phyloP scores from a whole-genome alignment of 2,888 invertebrate genomes.

The Nomada fucata region DNA sequence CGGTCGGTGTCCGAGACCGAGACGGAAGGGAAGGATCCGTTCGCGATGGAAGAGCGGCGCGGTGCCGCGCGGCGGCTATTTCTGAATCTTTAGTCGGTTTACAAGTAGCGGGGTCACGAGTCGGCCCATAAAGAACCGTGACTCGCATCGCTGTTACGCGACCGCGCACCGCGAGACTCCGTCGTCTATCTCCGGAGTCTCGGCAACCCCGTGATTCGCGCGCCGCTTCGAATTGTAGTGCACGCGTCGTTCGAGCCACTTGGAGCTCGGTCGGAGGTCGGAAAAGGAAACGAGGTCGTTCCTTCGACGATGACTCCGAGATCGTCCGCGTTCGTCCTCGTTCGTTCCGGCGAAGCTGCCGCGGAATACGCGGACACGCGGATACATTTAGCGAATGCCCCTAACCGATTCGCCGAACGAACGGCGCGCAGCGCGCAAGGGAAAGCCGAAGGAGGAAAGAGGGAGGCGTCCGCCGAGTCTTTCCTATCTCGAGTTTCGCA shows the following conservation, averaged over 20 bases:
- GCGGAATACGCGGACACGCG: no score
- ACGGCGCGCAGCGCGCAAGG: not conserved
- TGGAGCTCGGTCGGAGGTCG: no score
- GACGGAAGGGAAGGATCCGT: constrained; percentile 11
- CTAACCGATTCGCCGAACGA: constrained; percentile 2
- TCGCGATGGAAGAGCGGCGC: constrained; percentile 4
- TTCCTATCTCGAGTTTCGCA: constrained; percentile 72
- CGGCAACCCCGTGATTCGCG: constrained; percentile 64
- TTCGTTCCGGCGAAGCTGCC: no score
- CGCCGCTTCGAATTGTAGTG: no score
- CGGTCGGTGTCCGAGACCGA: constrained; percentile 46
- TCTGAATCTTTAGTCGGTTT: constrained; percentile 83
- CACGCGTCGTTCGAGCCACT: constrained; percentile 17
- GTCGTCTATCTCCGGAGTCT: constrained; percentile 77
- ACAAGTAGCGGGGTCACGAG: constrained; percentile 83
- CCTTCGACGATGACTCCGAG: no score
- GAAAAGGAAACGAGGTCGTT: no score
- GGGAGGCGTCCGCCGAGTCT: not conserved
- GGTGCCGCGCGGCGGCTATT: constrained; percentile 77
- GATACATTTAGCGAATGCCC: not conserved
- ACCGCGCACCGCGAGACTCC: constrained; percentile 77
- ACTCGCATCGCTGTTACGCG: constrained; percentile 82
- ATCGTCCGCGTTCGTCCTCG: no score
- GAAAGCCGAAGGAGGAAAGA: not conserved
- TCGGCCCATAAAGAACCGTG: constrained; percentile 82